Base-by-base conservation (phyloP, 2,888 invertebrate genomes). In the Tiphia femorata region DNA sequence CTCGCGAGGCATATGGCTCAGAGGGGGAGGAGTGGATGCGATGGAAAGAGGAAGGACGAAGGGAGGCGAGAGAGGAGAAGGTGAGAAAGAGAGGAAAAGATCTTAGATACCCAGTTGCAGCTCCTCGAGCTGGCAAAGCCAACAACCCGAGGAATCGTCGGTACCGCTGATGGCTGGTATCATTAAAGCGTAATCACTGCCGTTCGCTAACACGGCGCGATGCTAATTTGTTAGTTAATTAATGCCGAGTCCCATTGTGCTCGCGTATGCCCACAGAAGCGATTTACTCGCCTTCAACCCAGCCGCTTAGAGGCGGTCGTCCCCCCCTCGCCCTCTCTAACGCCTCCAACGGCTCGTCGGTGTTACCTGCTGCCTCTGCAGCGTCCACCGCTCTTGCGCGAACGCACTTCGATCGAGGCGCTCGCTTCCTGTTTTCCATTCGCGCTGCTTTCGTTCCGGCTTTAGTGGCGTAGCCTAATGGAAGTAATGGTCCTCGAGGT, bases 201-300 rank as follows among this genome's bases (percentile, higher is more conserved):
- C 66, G 74, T 72, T 67, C 72, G 70, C 72, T 75, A 75, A 75
- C 72, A 73, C 64, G 70, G 67, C n/a, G 62, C 72, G 70, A 79
- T 80, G 79, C 76, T 81, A 80, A 80, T 81, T 79, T 75, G 72
- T 77, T 73, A 67, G 77, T 77, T 80, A 80, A 79, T 81, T 81
- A 79, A 80, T 80, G 74, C 79, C 71, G 71, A 75, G 73, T 75
- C 72, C 72, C 77, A 79, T 77, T 80, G 77, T 78, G 67, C 71
- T 71, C 69, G 58, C 61, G 59, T 67, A 66, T 62, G 60, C 62
- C 57, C 33, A 55, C 62, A 64, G 58, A 60, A 62, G 58, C 60
- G 70, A 69, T 50, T n/a, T 60, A 52, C 44, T 58, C 49, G n/a
- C n/a, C n/a, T n/a, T n/a, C n/a, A n/a, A n/a, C n/a, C n/a, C n/a